Base-by-base conservation (phyloP, 2,113 vertebrate species). In the Rhinolophus ferrumequinum region DNA sequence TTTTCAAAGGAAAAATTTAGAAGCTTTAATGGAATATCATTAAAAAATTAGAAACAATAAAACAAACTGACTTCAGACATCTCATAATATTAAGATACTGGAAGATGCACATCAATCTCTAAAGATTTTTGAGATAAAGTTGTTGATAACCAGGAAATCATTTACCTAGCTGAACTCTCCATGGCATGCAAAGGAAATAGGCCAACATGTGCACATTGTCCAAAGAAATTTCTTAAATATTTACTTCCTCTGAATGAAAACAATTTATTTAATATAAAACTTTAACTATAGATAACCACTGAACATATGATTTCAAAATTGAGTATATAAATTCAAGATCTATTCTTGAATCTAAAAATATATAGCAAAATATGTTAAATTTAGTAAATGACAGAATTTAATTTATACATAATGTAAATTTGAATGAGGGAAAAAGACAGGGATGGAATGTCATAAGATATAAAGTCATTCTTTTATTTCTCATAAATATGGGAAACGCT, bases 311-410 rank as follows among this genome's bases (percentile, higher is more conserved):
- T 58, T 90, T 56, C 0, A 60, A 82, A 76, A 47, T 10, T 66
- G 22, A 93, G 16, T 47, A 82, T 75, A 56, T 75, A 56, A 82
- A 85, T 76, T 86, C 56, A 86, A 77, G 56, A 15, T 88, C 21
- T 88, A 69, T 64, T 72, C 47, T 93, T 67, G 10, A 82, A 88
- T 86, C 16, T 76, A 88, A 58, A 88, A 91, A 6, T 66, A 80
- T 28, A 73, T 18, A 21, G 4, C 88, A 84, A 58, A 95, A 79
- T 69, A 28, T 73, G 35, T 76, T 80, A 81, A 94, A 89, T 84
- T 81, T 21, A 96, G n/a, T 88, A 1, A 15, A 8, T 18, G 21
- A 44, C 21, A 18, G 15, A 87, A 66, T 90, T 90, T 70, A 81
- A 91, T 54, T 79, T 66, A 52, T 44, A 44, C 18, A 67, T 10